Percentiles rank a stretch among this genome's conserved stretches.
Conservation (phyloP, 64 coral and sea anemone genomes). For the Montipora efflorescens region DNA sequence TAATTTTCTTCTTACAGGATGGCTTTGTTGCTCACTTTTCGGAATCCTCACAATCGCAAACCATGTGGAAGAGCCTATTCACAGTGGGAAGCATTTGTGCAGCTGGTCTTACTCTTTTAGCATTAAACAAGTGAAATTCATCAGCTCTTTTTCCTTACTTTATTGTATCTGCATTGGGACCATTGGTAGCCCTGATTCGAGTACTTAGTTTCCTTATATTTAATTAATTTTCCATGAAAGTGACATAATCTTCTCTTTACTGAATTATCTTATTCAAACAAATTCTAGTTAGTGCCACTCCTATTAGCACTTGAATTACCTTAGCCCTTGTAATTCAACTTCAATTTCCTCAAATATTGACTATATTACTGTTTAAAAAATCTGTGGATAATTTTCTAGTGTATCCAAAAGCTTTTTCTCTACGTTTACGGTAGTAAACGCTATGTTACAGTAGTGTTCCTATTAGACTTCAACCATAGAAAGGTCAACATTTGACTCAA, state of each 20-base stretch:
- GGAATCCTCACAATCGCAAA: constrained; percentile 62
- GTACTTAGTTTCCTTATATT: no score
- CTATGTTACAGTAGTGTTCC: no score
- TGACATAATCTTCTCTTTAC: no score
- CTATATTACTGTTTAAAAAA: no score
- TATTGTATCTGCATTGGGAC: constrained; percentile 52
- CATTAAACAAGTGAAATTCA: constrained; percentile 62
- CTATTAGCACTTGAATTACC: not conserved
- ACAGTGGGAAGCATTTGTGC: constrained; percentile 77
- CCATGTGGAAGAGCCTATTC: constrained; percentile 73
- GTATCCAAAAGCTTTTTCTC: no score
- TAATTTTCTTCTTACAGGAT: constrained; percentile 41
- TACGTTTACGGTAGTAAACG: no score
- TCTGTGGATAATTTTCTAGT: no score
- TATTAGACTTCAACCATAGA: no score
- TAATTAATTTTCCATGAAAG: no score
- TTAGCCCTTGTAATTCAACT: not conserved
- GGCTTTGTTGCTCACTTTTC: constrained; percentile 74
- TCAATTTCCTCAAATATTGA: not conserved
- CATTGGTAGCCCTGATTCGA: not conserved
- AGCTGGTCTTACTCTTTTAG: constrained; percentile 66
- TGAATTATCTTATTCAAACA: no score
- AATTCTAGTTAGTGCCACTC: no score
- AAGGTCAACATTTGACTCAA: no score
- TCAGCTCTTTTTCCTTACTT: not conserved